phyloP scores from a whole-genome alignment of 37 sponge, comb jelly and placozoan species.

The Halichondria panicea region DNA sequence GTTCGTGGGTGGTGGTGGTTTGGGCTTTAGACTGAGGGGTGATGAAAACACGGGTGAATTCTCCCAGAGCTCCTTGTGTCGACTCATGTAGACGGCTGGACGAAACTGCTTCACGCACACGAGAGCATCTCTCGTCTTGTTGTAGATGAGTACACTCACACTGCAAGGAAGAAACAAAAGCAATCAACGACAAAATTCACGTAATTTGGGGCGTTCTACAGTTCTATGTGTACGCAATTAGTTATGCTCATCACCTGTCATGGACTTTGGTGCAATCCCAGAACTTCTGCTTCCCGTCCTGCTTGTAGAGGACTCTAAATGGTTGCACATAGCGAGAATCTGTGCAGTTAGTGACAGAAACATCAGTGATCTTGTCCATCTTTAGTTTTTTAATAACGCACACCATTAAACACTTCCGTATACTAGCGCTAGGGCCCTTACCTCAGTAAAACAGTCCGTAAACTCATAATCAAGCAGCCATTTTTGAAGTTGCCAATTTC shows the following conservation, averaged over 20 bases:
- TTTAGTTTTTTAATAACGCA: too few relatives aligned
- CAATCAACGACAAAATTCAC: neutral
- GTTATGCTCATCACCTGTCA: constrained; percentile 67
- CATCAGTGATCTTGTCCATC: constrained; percentile 72
- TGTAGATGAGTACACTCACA: constrained; percentile 80
- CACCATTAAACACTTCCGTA: too few relatives aligned
- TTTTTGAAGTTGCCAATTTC: constrained; percentile 8
- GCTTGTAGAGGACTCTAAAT: constrained; percentile 77
- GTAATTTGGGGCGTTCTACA: constrained; percentile 2
- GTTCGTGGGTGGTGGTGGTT: constrained; percentile 10
- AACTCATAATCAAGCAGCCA: too few relatives aligned
- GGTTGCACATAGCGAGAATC: constrained; percentile 81
- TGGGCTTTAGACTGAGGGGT: constrained; percentile 44
- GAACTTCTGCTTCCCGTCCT: constrained; percentile 70
- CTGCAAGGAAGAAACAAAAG: constrained; percentile 24
- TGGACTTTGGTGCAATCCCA: constrained; percentile 92
- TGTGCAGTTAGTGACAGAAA: constrained; percentile 51
- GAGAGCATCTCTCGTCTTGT: constrained; percentile 71
- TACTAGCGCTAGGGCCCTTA: too few relatives aligned
- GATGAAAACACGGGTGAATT: constrained; percentile 40
- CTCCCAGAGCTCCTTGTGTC: constrained; percentile 42
- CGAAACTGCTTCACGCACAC: constrained; percentile 91
- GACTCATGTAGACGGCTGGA: constrained; percentile 87
- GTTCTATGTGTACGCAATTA: neutral
- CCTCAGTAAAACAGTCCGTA: too few relatives aligned